A percentile compares a stretch with the other conserved stretches of the same genome.
Evolutionary conservation across 2,113 vertebrate genomes (phyloP).

Genomic region (Nesogale talazaci): DNA sequence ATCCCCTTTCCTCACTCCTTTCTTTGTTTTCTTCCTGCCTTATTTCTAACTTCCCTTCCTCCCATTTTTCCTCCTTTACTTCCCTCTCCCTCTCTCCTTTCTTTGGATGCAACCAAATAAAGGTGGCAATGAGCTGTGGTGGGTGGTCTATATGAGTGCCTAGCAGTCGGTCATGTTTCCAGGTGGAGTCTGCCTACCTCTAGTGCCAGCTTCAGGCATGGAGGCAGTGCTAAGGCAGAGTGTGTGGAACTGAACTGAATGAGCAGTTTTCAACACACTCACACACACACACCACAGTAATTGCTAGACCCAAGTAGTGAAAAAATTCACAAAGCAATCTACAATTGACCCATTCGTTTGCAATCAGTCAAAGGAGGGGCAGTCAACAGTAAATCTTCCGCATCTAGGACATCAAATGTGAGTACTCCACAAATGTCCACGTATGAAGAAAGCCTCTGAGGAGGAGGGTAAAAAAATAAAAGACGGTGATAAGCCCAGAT

Average conservation of each 20-base stretch:
- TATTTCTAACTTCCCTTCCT: not conserved
- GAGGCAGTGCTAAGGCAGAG: not conserved
- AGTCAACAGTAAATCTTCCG: not conserved
- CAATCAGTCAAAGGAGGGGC: not conserved
- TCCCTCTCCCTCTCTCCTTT: not conserved
- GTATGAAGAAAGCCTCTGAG: conserved; percentile 5
- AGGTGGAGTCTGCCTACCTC: not conserved
- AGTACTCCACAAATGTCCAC: not conserved
- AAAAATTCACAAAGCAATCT: conserved; percentile 16
- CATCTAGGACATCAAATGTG: not conserved
- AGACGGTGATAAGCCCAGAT: not conserved
- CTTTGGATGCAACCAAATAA: not conserved
- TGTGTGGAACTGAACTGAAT: not conserved
- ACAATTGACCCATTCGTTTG: not conserved
- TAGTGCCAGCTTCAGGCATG: not conserved
- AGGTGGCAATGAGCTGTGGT: not conserved
- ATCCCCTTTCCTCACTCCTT: not conserved
- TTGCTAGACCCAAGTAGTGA: not conserved
- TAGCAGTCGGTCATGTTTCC: not conserved
- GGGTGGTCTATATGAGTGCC: not conserved
- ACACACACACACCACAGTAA: not conserved
- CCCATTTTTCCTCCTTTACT: not conserved
- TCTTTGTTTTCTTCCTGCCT: not conserved
- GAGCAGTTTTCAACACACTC: not conserved
- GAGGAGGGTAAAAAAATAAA: not conserved